Evolutionary conservation across 2,888 invertebrate genomes (phyloP).

Genomic region (Apantesis nais): DNA sequence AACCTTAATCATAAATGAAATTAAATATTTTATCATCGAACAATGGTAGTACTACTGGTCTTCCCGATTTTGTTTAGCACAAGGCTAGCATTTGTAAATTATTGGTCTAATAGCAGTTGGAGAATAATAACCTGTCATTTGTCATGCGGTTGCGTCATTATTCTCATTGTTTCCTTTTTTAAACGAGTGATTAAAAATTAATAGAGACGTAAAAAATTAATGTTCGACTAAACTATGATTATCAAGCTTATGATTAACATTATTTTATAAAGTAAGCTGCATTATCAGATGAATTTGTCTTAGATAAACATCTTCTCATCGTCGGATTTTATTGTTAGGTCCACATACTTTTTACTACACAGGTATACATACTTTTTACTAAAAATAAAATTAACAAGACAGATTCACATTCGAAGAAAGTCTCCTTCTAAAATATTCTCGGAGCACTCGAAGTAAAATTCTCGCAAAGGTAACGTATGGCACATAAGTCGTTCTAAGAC

Average conservation of each 20-base stretch:
- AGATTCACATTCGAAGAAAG: neutral
- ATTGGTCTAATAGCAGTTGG: neutral
- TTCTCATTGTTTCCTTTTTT: neutral
- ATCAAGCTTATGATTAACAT: too few relatives aligned
- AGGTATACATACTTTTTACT: neutral
- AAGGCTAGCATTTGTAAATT: neutral
- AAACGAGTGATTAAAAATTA: neutral
- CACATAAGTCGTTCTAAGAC: neutral
- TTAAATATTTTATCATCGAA: slow-evolving; percentile 1
- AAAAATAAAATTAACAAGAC: neutral
- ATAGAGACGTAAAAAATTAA: neutral
- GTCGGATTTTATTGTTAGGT: too few relatives aligned
- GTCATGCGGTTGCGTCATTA: neutral
- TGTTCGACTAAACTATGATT: neutral
- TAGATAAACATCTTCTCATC: too few relatives aligned
- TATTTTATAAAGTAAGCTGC: too few relatives aligned
- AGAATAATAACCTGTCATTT: neutral
- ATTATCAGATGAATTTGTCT: too few relatives aligned
- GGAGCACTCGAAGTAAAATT: neutral
- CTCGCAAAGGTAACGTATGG: neutral
- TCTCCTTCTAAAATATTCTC: neutral
- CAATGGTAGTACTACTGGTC: neutral
- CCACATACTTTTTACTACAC: too few relatives aligned
- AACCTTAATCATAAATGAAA: neutral
- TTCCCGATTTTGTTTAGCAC: neutral